phyloP scores from a whole-genome alignment of 53 echinoderm and acorn worm genomes.

The Arbacia lixula region DNA sequence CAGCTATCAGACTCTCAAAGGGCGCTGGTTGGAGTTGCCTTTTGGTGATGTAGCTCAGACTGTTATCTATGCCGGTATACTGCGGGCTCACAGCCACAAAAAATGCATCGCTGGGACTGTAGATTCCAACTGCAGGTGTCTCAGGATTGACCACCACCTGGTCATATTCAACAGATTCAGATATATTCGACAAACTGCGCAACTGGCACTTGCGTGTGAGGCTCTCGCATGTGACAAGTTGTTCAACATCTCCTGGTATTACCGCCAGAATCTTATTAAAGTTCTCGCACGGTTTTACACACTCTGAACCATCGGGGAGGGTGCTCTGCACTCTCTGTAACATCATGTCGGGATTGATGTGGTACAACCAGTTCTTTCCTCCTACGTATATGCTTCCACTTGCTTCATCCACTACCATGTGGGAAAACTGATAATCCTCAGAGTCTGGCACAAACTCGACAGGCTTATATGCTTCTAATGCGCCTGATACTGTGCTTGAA shows the following conservation, averaged over 20 bases:
- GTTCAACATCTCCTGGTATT: background rate
- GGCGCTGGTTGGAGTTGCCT: background rate
- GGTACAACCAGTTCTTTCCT: background rate
- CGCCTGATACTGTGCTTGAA: background rate
- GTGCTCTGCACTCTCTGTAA: background rate
- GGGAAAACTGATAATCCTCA: background rate
- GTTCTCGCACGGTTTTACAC: background rate
- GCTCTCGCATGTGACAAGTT: slow-evolving; percentile 19
- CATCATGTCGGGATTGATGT: slow-evolving; percentile 13
- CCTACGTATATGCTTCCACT: slow-evolving; percentile 20
- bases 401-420: slow-evolving; percentile 3
- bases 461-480: background rate
- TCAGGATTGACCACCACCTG: background rate
- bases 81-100: slow-evolving; percentile 10
- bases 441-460: background rate
- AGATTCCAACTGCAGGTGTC: slow-evolving; percentile 17
- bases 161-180: background rate
- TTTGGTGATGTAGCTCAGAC: background rate
- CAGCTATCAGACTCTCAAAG: background rate
- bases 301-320: background rate
- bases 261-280: slow-evolving; percentile 13
- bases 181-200: background rate
- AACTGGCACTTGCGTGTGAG: background rate
- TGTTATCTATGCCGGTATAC: background rate
- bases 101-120: background rate